Conservation (phyloP, 2,888 invertebrate genomes). For the Lumbricus terrestris region DNA sequence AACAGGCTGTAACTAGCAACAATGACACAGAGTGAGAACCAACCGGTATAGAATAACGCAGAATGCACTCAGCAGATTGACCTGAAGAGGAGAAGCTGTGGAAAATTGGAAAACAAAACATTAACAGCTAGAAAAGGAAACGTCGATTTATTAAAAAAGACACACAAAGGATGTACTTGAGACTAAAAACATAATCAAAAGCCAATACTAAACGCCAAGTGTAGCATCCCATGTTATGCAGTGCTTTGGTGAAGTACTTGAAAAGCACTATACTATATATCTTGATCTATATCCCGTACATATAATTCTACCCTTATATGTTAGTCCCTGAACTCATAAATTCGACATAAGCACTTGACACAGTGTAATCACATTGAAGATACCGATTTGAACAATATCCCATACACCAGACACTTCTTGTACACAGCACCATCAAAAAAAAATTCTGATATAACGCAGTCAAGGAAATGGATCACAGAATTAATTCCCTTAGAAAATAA, state of each 20-base stretch:
- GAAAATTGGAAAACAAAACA: constrained; percentile 31
- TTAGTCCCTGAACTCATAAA: not conserved
- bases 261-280: too few relatives aligned
- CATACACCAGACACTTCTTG: not conserved
- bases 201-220: too few relatives aligned
- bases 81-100: constrained; percentile 72
- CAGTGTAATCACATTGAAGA: not conserved
- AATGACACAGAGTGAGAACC: constrained; percentile 28
- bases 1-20: not conserved
- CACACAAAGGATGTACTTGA: not conserved
- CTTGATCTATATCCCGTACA: too few relatives aligned
- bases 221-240: too few relatives aligned
- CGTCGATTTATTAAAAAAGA: not conserved
- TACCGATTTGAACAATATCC: not conserved
- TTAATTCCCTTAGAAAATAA: too few relatives aligned
- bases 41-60: constrained; percentile 86
- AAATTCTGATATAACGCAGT: too few relatives aligned
- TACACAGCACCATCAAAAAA: too few relatives aligned
- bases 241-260: too few relatives aligned
- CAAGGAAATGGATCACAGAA: too few relatives aligned
- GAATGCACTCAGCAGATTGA: constrained; percentile 87
- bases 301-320: too few relatives aligned
- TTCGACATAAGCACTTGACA: not conserved
- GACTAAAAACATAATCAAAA: not conserved
- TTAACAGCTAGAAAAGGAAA: not conserved